Conservation (phyloP, 2,113 vertebrate genomes). For the Daubentonia madagascariensis region DNA sequence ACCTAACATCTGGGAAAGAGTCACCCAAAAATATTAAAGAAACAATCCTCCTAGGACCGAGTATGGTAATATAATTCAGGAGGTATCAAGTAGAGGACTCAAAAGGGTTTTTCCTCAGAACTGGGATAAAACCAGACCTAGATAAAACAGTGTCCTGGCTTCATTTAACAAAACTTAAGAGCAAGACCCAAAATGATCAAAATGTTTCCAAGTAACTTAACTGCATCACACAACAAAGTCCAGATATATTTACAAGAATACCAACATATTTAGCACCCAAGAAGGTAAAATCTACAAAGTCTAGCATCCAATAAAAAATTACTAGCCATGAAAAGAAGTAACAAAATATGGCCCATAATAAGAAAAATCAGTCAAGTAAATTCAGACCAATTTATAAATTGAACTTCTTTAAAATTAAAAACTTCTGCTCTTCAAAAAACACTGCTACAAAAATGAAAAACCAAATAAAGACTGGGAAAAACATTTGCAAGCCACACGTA, state of each 20-base stretch:
- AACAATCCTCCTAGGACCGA: background rate
- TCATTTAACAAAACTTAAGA: background rate
- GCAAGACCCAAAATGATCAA: background rate
- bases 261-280: background rate
- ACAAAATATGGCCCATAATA: background rate
- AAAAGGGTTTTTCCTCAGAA: background rate
- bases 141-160: background rate
- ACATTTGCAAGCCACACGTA: background rate
- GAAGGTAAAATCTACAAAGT: background rate
- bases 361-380: background rate
- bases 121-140: background rate
- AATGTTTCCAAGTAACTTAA: background rate
- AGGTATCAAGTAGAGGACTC: background rate
- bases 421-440: background rate
- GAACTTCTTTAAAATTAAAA: constrained; percentile 18
- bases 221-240: background rate
- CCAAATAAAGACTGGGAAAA: background rate
- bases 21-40: background rate
- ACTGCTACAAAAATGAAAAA: background rate
- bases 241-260: background rate
- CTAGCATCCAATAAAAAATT: background rate
- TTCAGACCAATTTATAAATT: background rate
- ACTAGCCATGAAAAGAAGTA: background rate
- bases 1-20: background rate
- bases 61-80: background rate